phyloP scores from a whole-genome alignment of 2,113 vertebrate genomes.

The Coptodon bakossiorum region DNA sequence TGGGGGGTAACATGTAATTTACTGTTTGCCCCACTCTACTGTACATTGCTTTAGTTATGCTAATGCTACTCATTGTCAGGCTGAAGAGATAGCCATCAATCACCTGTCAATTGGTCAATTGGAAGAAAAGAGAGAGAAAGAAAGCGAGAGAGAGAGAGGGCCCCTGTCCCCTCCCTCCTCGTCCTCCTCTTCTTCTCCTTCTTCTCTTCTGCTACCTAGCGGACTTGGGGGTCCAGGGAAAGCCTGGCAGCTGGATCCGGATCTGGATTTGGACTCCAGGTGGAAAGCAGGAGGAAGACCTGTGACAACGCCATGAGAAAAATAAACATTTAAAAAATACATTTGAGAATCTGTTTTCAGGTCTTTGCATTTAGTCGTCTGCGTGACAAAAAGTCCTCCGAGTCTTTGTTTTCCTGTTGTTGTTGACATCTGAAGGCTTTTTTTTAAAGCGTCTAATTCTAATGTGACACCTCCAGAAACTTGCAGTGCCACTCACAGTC shows the following conservation, averaged over 20 bases:
- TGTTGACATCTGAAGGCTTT: conserved; percentile 1
- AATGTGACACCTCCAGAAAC: conserved; percentile 22
- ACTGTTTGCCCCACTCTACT: conserved; percentile 94
- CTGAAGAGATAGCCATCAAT: conserved; percentile 99
- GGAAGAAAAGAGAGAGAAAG: conserved; percentile 65
- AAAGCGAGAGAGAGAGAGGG: conserved; percentile 57
- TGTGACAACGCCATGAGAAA: not conserved
- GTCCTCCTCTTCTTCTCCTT: conserved; percentile 18
- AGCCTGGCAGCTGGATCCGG: conserved; percentile 82
- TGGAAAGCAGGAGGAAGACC: not conserved
- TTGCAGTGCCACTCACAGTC: not conserved
- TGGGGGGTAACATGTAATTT: conserved; percentile 90
- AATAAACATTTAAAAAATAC: not conserved
- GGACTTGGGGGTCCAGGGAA: conserved; percentile 78
- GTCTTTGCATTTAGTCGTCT: not conserved
- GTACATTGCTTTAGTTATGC: conserved; percentile 99
- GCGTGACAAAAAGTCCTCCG: not conserved
- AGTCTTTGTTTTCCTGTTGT: conserved; percentile 2
- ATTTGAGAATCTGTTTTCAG: not conserved
- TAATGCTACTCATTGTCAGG: conserved; percentile 95
- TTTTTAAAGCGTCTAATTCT: not conserved
- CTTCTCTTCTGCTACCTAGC: conserved; percentile 87
- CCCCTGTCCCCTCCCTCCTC: conserved; percentile 67
- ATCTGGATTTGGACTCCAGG: conserved; percentile 71
- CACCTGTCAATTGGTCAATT: conserved; percentile 99